Evolutionary conservation across 2,797 vertebrate genomes (phyloP).

Genomic region (Crenichthys baileyi): DNA sequence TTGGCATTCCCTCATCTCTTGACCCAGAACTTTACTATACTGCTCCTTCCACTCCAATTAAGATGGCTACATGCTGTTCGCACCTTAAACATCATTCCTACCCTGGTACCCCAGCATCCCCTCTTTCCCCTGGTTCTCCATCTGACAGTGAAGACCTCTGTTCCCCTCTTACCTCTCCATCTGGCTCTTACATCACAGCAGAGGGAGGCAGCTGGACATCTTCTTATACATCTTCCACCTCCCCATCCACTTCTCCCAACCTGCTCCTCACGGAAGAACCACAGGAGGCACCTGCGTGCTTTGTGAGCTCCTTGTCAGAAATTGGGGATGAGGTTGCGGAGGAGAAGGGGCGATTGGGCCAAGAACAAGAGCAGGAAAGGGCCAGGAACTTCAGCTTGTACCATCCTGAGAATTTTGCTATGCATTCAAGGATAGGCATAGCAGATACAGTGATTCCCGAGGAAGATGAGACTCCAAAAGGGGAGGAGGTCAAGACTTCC

Average conservation of each 20-base stretch:
- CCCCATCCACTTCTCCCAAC: slow-evolving; percentile 91
- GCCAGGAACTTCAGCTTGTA: slow-evolving; percentile 57
- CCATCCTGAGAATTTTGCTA: slow-evolving; percentile 59
- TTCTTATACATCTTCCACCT: slow-evolving; percentile 88
- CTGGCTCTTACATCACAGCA: slow-evolving; percentile 94
- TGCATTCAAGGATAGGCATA: slow-evolving; percentile 54
- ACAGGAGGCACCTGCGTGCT: slow-evolving; percentile 83
- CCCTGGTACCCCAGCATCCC: slow-evolving; percentile 76
- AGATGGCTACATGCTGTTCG: slow-evolving; percentile 74
- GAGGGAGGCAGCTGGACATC: slow-evolving; percentile 94
- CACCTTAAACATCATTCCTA: slow-evolving; percentile 79
- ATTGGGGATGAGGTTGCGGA: slow-evolving; percentile 84
- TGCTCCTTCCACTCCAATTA: slow-evolving; percentile 91
- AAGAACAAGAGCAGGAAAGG: slow-evolving; percentile 69
- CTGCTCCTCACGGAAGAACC: slow-evolving; percentile 84
- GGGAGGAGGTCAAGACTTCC: slow-evolving; percentile 60
- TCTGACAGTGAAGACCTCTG: slow-evolving; percentile 85
- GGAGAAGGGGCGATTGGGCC: slow-evolving; percentile 68
- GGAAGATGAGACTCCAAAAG: slow-evolving; percentile 71
- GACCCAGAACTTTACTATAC: slow-evolving; percentile 93
- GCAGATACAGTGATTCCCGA: slow-evolving; percentile 68
- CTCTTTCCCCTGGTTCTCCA: slow-evolving; percentile 77
- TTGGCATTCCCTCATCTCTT: slow-evolving; percentile 74
- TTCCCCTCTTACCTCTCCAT: slow-evolving; percentile 92
- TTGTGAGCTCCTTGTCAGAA: slow-evolving; percentile 81